Percentiles rank a stretch among this genome's conserved stretches.
phyloP scores from a whole-genome alignment of 2,113 vertebrate genomes.

The Archocentrus centrarchus region DNA sequence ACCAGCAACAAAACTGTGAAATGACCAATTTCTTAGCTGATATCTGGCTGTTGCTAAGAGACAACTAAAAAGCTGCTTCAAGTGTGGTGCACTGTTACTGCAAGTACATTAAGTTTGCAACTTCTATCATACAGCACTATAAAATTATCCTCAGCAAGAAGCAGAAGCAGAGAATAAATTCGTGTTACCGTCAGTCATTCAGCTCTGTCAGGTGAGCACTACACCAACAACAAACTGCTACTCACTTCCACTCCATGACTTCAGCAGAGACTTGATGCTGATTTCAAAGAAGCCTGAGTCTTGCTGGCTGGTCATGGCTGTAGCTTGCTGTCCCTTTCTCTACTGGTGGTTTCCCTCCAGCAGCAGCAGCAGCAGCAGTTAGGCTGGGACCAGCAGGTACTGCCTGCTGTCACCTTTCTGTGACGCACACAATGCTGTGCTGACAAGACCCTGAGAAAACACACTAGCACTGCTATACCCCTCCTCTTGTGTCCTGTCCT shows the following conservation, averaged over 20 bases:
- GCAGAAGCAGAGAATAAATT: conserved; percentile 23
- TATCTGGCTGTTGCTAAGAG: conserved; percentile 49
- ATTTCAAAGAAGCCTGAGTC: conserved; percentile 99
- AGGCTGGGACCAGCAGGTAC: conserved; percentile 81
- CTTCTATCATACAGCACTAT: background rate
- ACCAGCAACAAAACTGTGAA: background rate
- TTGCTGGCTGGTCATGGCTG: conserved; percentile 97
- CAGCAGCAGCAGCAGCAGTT: conserved; percentile 47
- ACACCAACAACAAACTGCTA: conserved; percentile 69
- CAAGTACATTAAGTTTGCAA: conserved; percentile 26
- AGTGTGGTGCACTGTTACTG: background rate
- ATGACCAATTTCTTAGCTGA: background rate
- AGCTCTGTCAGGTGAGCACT: conserved; percentile 24
- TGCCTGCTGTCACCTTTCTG: conserved; percentile 85
- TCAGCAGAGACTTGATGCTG: conserved; percentile 99
- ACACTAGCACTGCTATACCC: conserved; percentile 80
- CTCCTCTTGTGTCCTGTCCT: conserved; percentile 77
- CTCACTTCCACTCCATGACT: conserved; percentile 99
- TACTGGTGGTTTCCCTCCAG: conserved; percentile 50
- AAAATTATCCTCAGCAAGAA: background rate
- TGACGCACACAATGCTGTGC: conserved; percentile 85
- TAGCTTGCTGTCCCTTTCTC: conserved; percentile 71
- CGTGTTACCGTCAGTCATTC: background rate
- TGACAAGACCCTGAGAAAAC: conserved; percentile 81
- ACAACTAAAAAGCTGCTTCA: conserved; percentile 18